Conservation (phyloP, 2,797 vertebrate genomes). For the Aphelocoma californica region DNA sequence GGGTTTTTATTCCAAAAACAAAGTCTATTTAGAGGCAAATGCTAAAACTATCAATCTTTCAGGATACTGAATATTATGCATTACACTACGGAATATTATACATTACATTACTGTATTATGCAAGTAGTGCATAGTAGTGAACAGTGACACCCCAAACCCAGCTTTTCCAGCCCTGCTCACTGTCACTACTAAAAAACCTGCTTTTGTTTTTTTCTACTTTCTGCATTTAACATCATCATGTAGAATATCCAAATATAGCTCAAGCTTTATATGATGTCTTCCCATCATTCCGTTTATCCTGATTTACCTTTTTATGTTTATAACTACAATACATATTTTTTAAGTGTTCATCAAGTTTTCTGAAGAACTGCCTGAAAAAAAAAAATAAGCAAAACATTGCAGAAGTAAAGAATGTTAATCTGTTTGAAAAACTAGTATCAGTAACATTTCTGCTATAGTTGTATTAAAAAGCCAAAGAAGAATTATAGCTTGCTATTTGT, state of each 20-base stretch:
- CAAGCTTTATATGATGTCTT: neutral
- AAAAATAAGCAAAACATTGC: neutral
- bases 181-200: neutral
- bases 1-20: fast-evolving
- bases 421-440: neutral
- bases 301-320: neutral
- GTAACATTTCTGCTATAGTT: neutral
- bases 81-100: neutral
- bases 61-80: neutral
- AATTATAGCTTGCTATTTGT: neutral
- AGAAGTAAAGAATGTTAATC: neutral
- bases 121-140: neutral
- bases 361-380: neutral
- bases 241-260: neutral
- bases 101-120: neutral
- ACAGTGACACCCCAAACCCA: neutral
- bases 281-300: neutral
- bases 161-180: neutral
- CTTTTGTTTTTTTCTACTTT: neutral
- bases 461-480: neutral
- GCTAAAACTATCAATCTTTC: neutral
- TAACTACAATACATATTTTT: neutral
- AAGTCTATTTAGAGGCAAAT: neutral
- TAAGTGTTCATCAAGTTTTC: neutral
- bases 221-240: neutral